phyloP scores from a whole-genome alignment of 2,888 invertebrate genomes.

The Plebejus argus region DNA sequence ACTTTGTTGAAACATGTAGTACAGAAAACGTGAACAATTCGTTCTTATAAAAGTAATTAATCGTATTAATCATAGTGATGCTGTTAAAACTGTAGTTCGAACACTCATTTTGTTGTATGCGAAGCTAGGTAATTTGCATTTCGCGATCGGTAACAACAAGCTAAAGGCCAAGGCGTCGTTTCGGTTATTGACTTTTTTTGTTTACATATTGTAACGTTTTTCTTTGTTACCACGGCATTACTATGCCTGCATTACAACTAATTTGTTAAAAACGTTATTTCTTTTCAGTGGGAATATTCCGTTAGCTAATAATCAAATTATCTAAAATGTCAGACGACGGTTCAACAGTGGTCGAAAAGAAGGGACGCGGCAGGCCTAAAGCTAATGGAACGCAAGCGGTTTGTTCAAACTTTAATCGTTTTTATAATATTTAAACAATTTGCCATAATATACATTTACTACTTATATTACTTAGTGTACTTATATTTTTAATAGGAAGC shows the following conservation, averaged over 20 bases:
- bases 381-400: slow-evolving; percentile 75
- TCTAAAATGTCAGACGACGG: slow-evolving; percentile 78
- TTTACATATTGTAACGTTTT: slow-evolving; percentile 46
- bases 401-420: slow-evolving; percentile 42
- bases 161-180: slow-evolving; percentile 49
- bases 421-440: slow-evolving; percentile 15
- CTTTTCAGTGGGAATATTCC: slow-evolving; percentile 54
- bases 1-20: background rate
- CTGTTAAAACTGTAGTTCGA: background rate
- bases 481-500: slow-evolving; percentile 59
- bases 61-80: background rate
- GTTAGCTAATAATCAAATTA: slow-evolving; percentile 49
- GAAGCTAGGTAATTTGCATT: slow-evolving; percentile 30
- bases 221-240: slow-evolving; percentile 37
- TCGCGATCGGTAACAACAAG: slow-evolving; percentile 38
- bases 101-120: background rate
- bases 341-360: slow-evolving; percentile 76
- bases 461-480: slow-evolving; percentile 11
- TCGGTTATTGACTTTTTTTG: slow-evolving; percentile 58
- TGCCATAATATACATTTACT: background rate
- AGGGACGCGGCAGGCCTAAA: slow-evolving; percentile 77
- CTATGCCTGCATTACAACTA: slow-evolving; percentile 27
- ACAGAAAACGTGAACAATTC: background rate
- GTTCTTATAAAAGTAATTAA: background rate
- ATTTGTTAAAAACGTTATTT: slow-evolving; percentile 32